Percentiles rank a stretch among this genome's conserved stretches.
These are phyloP conservation scores for Falco concolor DNA, from an alignment of 2,797 vertebrate genomes.

Conservation along the genomic window DNA sequence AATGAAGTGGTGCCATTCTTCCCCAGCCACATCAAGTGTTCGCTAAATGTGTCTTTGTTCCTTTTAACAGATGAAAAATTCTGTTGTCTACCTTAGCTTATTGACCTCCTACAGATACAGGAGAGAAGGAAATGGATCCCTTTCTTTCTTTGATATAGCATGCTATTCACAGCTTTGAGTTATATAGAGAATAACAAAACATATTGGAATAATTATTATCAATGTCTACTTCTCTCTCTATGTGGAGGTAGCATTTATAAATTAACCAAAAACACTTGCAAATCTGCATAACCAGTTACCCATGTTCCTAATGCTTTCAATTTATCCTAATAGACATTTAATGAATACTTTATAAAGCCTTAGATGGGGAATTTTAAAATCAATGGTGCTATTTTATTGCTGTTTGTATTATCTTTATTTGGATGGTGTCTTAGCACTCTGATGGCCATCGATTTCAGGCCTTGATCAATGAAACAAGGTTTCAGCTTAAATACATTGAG, in stretches of 20 bases:
- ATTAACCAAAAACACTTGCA: constrained; percentile 61
- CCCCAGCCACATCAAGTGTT: not conserved
- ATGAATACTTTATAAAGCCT: constrained; percentile 75
- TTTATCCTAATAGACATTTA: constrained; percentile 74
- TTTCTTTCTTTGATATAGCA: not conserved
- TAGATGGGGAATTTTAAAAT: constrained; percentile 70
- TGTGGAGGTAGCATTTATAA: constrained; percentile 29
- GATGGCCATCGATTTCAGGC: constrained; percentile 58
- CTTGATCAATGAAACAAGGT: constrained; percentile 44
- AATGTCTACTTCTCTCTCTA: not conserved
- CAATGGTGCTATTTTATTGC: constrained; percentile 72
- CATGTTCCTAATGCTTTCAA: constrained; percentile 67
- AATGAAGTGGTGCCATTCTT: not conserved
- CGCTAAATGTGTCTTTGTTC: not conserved
- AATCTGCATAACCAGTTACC: constrained; percentile 67
- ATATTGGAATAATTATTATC: not conserved
- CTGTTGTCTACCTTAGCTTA: not conserved
- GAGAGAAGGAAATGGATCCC: not conserved
- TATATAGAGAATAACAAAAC: not conserved
- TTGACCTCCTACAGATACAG: not conserved
- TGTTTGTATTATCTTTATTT: constrained; percentile 66
- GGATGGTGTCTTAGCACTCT: constrained; percentile 36
- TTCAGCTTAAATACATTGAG: not conserved
- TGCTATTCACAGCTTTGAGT: not conserved
- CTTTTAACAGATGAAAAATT: not conserved